These are phyloP conservation scores for Elegia similella DNA, from an alignment of 2,888 invertebrate species.

Conservation along the genomic window DNA sequence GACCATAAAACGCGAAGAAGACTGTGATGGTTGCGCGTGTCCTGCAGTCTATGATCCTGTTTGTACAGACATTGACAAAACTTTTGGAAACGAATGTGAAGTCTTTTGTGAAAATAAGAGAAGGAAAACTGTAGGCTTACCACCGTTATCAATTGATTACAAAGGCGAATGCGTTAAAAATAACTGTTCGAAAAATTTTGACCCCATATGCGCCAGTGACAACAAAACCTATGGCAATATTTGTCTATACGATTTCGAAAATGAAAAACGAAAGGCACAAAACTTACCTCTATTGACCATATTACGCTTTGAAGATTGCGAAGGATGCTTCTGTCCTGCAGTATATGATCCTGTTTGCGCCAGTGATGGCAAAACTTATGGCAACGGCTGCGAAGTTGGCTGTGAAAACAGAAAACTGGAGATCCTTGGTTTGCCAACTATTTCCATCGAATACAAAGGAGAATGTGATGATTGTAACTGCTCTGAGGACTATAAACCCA, in stretches of 20 bases:
- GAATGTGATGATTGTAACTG: not conserved
- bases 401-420: constrained; percentile 20
- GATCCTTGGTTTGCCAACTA: constrained; percentile 11
- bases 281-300: constrained; percentile 8
- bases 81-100: constrained; percentile 11
- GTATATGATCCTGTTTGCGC: constrained; percentile 33
- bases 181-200: constrained; percentile 15
- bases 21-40: constrained; percentile 3
- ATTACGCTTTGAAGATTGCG: constrained; percentile 4
- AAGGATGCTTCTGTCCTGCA: constrained; percentile 16
- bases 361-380: constrained; percentile 33
- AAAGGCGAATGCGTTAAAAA: constrained; percentile 22
- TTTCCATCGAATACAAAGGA: constrained; percentile 8
- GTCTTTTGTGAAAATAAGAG: constrained; percentile 14
- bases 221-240: constrained; percentile 31
- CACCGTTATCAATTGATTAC: not conserved
- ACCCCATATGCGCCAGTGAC: constrained; percentile 35
- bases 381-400: constrained; percentile 28
- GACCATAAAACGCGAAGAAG: not conserved
- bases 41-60: constrained; percentile 12
- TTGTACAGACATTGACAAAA: constrained; percentile 7
- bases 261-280: constrained; percentile 21
- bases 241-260: constrained; percentile 33
- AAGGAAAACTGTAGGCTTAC: not conserved
- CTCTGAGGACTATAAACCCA: constrained; percentile 1